These are phyloP conservation scores for Polydrusus pterygomalis DNA, from an alignment of 2,888 invertebrate species.

Conservation along the genomic window DNA sequence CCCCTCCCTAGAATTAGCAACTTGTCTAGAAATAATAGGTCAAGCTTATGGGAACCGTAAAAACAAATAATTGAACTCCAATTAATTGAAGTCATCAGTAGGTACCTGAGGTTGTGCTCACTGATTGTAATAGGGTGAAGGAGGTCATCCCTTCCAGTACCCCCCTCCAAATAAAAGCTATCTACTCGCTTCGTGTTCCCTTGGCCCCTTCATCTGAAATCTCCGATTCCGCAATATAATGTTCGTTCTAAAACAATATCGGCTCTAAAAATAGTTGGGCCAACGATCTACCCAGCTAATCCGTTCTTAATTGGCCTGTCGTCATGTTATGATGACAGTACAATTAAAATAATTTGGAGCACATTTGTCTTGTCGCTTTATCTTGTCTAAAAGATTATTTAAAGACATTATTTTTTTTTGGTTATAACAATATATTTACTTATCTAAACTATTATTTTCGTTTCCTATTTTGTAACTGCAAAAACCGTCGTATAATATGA, in stretches of 20 bases:
- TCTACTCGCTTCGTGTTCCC: too few relatives aligned
- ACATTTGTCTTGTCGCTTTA: conserved; percentile 9
- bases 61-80: too few relatives aligned
- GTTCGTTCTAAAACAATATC: background rate
- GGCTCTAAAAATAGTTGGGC: background rate
- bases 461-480: background rate
- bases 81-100: too few relatives aligned
- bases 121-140: too few relatives aligned
- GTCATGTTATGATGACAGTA: conserved; percentile 1
- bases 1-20: too few relatives aligned
- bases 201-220: too few relatives aligned
- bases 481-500: too few relatives aligned
- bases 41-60: too few relatives aligned
- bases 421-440: background rate
- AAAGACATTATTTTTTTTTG: background rate
- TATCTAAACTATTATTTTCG: background rate
- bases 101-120: too few relatives aligned
- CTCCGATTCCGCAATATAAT: background rate
- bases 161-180: too few relatives aligned
- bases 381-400: background rate
- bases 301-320: conserved; percentile 1
- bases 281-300: background rate
- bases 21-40: too few relatives aligned
- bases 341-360: conserved; percentile 10
- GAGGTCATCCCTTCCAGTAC: too few relatives aligned